A percentile compares a stretch with the other conserved stretches of the same genome.
Evolutionary conservation across 2,113 vertebrate genomes (phyloP).

Genomic region (Siniperca chuatsi): DNA sequence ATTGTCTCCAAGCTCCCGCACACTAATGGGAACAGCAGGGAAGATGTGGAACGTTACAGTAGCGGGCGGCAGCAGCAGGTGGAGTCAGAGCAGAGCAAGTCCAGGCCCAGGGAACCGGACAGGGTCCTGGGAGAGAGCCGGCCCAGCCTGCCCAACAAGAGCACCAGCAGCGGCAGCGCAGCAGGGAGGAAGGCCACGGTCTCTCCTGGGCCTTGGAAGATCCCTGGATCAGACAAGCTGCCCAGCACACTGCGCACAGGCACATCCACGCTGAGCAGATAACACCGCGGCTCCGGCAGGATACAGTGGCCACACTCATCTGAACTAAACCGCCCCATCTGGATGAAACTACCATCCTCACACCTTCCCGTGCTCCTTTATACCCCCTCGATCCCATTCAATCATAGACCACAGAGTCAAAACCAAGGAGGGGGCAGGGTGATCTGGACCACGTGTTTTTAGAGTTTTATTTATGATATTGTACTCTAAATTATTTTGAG

Average conservation of each 20-base stretch:
- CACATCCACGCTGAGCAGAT: conserved; percentile 94
- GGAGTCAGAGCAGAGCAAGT: conserved; percentile 84
- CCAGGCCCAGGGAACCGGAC: conserved; percentile 82
- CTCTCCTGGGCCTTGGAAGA: conserved; percentile 97
- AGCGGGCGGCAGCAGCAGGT: conserved; percentile 67
- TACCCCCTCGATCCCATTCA: background rate
- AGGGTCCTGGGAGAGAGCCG: conserved; percentile 84
- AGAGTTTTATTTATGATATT: conserved; percentile 88
- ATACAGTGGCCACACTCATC: conserved; percentile 26
- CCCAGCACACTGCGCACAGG: conserved; percentile 90
- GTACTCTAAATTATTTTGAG: conserved; percentile 97
- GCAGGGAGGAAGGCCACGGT: conserved; percentile 90
- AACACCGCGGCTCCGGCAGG: conserved; percentile 67
- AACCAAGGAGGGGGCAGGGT: conserved; percentile 35
- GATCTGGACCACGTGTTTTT: conserved; percentile 73
- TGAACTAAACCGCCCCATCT: conserved; percentile 24
- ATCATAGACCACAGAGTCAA: conserved; percentile 34
- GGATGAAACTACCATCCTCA: conserved; percentile 27
- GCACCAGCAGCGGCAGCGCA: conserved; percentile 72
- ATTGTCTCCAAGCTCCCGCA: conserved; percentile 75
- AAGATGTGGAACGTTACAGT: conserved; percentile 74
- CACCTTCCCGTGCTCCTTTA: conserved; percentile 34
- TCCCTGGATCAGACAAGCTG: conserved; percentile 96
- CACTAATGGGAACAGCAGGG: conserved; percentile 81
- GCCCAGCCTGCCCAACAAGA: conserved; percentile 82